Evolutionary conservation across 2,113 vertebrate genomes (phyloP), one percentile per base, ranked within the genome.

Genomic region (Indicator maculatus): DNA sequence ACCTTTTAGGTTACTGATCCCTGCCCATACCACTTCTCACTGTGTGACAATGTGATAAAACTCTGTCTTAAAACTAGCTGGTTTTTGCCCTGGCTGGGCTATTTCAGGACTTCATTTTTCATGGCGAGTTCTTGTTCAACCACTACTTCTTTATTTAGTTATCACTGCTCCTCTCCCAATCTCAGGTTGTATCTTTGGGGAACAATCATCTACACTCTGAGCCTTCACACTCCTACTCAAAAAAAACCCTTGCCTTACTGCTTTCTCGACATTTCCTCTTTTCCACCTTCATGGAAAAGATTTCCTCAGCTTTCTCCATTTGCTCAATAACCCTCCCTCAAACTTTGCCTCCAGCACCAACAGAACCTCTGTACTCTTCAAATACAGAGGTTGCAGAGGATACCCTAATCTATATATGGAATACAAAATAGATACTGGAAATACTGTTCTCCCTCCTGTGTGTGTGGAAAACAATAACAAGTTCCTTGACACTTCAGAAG

Each of bases 1-100:
- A 72, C 19, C 0, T 0, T n/a, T 24, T 66, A 18, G 23, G 18
- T 64, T 27, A 64, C 4, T 4, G 2, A 11, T 21, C 16, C 11
- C 28, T 0, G 0, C 50, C 36, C 30, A 18, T 52, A 6, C 27
- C 26, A 26, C 53, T 86, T 82, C 53, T 38, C 38, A 11, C 38
- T 24, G n/a, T 47, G 33, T 36, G n/a, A 55, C 52, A 76, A 72
- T 5, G 6, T 11, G 6, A 67, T 11, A 36, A 36, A 82, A 50
- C 10, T 12, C 10, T 12, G 12, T 20, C 10, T 65, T 76, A 60
- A 65, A 76, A 55, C 33, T 21, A 77, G 24, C 38, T 12, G 20
- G 1, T 24, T 67, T 81, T 50, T 66, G 21, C 39, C 17, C 44
- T 41, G 11, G 11, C 7, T 65, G 8, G 10, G 14, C 45, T 89